phyloP scores from a whole-genome alignment of 1,140 invertebrate genomes.

The Halictus rubicundus region DNA sequence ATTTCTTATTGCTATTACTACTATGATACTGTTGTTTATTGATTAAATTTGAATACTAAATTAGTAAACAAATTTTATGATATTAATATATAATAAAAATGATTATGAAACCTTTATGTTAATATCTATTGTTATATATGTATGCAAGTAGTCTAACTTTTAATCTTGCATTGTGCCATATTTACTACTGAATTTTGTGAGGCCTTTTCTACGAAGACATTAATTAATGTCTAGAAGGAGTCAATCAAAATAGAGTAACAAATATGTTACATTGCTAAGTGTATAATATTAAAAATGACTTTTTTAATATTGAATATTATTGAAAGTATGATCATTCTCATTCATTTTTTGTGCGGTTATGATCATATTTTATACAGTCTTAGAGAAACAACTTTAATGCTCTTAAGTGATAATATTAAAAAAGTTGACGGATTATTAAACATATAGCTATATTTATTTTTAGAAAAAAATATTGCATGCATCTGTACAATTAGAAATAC shows the following conservation, averaged over 20 bases:
- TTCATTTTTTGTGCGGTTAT: constrained; percentile 2
- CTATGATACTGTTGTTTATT: neutral
- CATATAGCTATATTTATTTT: constrained; percentile 13
- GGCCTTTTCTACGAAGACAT: neutral
- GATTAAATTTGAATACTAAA: neutral
- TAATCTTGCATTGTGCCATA: constrained; percentile 16
- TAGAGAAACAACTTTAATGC: neutral
- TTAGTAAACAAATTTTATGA: neutral
- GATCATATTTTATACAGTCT: neutral
- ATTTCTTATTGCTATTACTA: neutral
- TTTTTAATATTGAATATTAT: constrained; percentile 2
- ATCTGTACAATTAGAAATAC: constrained; percentile 5
- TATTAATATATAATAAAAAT: neutral
- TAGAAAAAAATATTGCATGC: constrained; percentile 14
- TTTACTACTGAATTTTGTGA: constrained; percentile 29
- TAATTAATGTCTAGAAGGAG: constrained; percentile 3
- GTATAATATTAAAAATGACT: neutral
- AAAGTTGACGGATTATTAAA: neutral
- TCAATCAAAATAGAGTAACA: constrained; percentile 14
- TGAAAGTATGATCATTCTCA: neutral
- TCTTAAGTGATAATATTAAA: constrained; percentile 3
- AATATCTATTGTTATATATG: neutral
- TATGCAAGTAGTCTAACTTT: constrained; percentile 1
- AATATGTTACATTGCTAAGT: constrained; percentile 23
- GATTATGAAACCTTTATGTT: neutral